Base-by-base conservation (phyloP, 2,113 vertebrate genomes). In the Orientallactaga bullata region DNA sequence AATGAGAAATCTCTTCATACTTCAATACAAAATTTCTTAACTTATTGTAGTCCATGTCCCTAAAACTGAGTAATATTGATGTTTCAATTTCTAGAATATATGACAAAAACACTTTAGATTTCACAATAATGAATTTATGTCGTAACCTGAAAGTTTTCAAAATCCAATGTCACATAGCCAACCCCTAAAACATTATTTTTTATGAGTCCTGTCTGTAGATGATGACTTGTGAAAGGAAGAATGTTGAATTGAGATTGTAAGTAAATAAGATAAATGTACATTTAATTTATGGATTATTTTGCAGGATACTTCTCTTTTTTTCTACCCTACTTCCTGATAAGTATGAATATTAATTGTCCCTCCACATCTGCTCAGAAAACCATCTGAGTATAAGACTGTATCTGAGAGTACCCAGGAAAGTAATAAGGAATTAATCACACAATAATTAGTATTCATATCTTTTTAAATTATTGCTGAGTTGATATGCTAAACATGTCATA, bases 71-170 rank as follows among this genome's bases (percentile, higher is more conserved):
- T 68, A 85, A 24, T 24, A 42, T 55, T 90, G 58, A 3, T 66
- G 15, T 3, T 83, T 95, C 65, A 77, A 83, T 60, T 85, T 85
- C 30, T 37, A 85, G 21, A 79, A 51, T 37, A 61, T 89, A 4
- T 63, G 18, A 55, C 11, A 82, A 60, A 58, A 78, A 26, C 30
- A 80, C 74, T 78, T 87, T 91, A 87, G 87, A 79, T 88, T 73
- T 74, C 18, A 84, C 87, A 86, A 83, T 65, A 76, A 95, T 72
- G 37, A 94, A 85, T 81, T 71, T 2, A 71, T 90, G 80, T 76
- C 30, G 42, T 9, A 47, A 42, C 63, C 84, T 39, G 0, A 82
- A 35, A 51, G 0, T 77, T 87, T 86, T 77, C 35, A 93, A 80
- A 85, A 7, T 37, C 2, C n/a, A 93, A 8, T 63, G 10, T 5